phyloP scores from a whole-genome alignment of 2,797 vertebrate genomes.

The Cyclura pinguis region DNA sequence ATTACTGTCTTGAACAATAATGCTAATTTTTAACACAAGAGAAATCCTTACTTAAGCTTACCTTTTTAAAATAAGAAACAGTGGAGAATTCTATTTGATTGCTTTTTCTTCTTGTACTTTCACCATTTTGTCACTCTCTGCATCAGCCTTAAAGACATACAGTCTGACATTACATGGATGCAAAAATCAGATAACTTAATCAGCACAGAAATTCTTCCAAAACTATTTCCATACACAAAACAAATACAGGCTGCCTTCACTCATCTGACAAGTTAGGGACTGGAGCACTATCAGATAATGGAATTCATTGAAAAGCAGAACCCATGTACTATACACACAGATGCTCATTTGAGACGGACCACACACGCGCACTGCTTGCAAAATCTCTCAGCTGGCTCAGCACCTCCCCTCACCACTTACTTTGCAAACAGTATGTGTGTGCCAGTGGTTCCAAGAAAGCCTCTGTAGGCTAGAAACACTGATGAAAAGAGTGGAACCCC shows the following conservation, averaged over 20 bases:
- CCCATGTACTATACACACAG: too few species aligned
- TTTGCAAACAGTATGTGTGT: too few species aligned
- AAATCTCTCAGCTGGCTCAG: too few species aligned
- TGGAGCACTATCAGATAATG: too few species aligned
- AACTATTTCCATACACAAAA: conserved; percentile 41
- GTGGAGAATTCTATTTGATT: conserved; percentile 70
- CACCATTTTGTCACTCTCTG: conserved; percentile 63
- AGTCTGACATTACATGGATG: background rate
- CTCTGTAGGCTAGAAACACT: too few species aligned
- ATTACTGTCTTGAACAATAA: conserved; percentile 45
- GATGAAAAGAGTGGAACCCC: too few species aligned
- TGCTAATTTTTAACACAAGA: conserved; percentile 44
- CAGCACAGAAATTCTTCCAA: conserved; percentile 58
- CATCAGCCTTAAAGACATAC: conserved; percentile 53
- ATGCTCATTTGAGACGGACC: too few species aligned
- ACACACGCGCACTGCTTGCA: too few species aligned
- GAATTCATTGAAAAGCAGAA: too few species aligned
- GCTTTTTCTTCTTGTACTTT: conserved; percentile 61
- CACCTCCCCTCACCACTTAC: too few species aligned
- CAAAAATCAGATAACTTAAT: conserved; percentile 27
- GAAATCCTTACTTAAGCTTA: conserved; percentile 60
- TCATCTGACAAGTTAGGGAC: too few species aligned
- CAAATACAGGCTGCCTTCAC: background rate
- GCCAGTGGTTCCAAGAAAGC: too few species aligned
- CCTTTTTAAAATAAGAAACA: conserved; percentile 69